Evolutionary conservation across 2,888 invertebrate genomes (phyloP), one percentile per base, ranked within the genome.

Genomic region (Melipona beecheii): DNA sequence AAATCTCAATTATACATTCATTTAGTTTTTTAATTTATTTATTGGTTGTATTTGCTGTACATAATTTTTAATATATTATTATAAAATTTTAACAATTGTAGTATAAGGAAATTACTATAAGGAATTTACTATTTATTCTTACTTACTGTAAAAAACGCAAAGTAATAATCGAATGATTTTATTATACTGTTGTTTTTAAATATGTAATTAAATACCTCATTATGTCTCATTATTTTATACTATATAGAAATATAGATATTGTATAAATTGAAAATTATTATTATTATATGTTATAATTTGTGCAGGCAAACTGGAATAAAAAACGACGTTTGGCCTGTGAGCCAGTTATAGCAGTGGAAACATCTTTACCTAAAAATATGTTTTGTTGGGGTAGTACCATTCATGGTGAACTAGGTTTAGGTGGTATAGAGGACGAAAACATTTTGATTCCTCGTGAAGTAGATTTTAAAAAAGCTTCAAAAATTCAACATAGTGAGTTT

Each of bases 361-460:
- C 75, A 36, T 13, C 66, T 54, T 54, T 66, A 31, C 11, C 19
- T 15, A 73, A 6, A 69, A 76, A 92, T 56, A 96, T 97, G 95
- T 97, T 95, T 93, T 96, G 97, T 90, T 98, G 98, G 97, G 98
- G 98, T 15, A 97, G 96, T 92, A 97, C 97, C 4, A 95, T 96
- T 54, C 96, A 97, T 92, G 98, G 98, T 4, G 97, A 98, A 94
- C 94, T 98, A 43, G 97, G 97, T 0, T 94, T 98, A 24, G 97
- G 97, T 50, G 97, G 97, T 19, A 96, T 97, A 83, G 97, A 97
- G 92, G 97, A 97, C 69, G 97, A 97, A 91, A 95, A 96, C 91
- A 95, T 96, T 75, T 91, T 94, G 13, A 87, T 91, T 17, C 96
- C 96, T 0, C 92, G 94, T 43, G 94, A 95, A 90, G 91, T 96